Base-by-base conservation (phyloP, 2,797 vertebrate genomes). In the Prionace glauca region DNA sequence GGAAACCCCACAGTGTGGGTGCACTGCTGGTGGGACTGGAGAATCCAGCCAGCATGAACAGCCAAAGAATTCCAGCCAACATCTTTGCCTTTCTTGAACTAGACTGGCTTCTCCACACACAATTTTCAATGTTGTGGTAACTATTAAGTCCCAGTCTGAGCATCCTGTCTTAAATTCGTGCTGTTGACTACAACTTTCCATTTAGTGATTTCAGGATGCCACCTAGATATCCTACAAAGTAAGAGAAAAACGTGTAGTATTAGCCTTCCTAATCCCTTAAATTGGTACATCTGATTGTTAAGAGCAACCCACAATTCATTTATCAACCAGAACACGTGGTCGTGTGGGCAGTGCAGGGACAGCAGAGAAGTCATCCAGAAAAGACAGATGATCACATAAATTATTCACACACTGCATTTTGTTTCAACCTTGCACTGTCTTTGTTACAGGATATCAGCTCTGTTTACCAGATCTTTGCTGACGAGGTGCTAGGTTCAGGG, bases 401-500 rank as follows among this genome's bases (percentile, higher is more conserved):
- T 94, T 45, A 45, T 71, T 87, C 20, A 16, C 50, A 9, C 50
- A 5, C 20, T 95, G 32, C 29, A 67, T 95, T 69, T 90, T 41
- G 62, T 32, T 65, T 69, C 50, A 95, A 69, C 60, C 16, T 91
- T 50, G 11, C 36, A 16, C 81, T 60, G n/a, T 81, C 96, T 95
- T 95, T 96, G 24, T 67, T 96, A 90, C 96, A 99, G 99, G 99
- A 99, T 97, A 99, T 99, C 96, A 99, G 99, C 96, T 98, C 98
- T 0, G 98, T 99, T 94, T 99, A 99, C 97, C 99, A 99, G 96
- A 99, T 99, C 97, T 99, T 99, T 98, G 99, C 99, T 60, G 99
- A 99, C 97, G 99, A 99, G 96, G 99, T 99, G 95, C 97, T 99
- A 97, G 99, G 99, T 96, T 99, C 99, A 4, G 99, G 99, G 96